A percentile compares a stretch with the other conserved stretches of the same genome.
These are phyloP conservation scores for Autographa pulchrina DNA, from an alignment of 2,888 invertebrate genomes.

Conservation along the genomic window DNA sequence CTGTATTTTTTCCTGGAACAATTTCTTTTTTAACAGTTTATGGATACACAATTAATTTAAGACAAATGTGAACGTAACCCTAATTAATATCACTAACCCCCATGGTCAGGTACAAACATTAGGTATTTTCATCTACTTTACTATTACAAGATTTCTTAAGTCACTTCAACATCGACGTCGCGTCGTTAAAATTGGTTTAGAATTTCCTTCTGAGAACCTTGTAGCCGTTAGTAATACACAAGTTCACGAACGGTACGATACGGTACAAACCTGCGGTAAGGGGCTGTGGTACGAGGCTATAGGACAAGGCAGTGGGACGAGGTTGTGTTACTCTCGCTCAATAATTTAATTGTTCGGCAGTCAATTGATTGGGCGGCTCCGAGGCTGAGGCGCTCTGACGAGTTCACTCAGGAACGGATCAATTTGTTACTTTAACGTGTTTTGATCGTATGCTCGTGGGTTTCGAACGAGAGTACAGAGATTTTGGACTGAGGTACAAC, in stretches of 20 bases:
- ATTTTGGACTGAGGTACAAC: background rate
- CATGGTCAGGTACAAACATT: too few species aligned
- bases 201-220: background rate
- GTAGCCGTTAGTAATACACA: background rate
- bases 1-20: too few species aligned
- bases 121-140: too few species aligned
- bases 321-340: background rate
- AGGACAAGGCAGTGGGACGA: background rate
- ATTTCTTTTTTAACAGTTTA: too few species aligned
- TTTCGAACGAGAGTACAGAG: background rate
- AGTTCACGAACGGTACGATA: background rate
- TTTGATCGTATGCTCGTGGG: background rate
- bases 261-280: background rate
- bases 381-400: conserved; percentile 2
- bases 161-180: too few species aligned
- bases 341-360: background rate
- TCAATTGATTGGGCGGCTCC: conserved; percentile 4
- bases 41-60: too few species aligned
- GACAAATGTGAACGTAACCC: too few species aligned
- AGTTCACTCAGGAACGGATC: background rate
- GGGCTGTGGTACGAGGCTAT: background rate
- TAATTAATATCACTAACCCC: too few species aligned
- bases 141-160: too few species aligned
- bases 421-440: conserved; percentile 4
- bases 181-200: background rate